These are phyloP conservation scores for Pinctada fucata DNA, from an alignment of 2,888 invertebrate species.

Conservation along the genomic window DNA sequence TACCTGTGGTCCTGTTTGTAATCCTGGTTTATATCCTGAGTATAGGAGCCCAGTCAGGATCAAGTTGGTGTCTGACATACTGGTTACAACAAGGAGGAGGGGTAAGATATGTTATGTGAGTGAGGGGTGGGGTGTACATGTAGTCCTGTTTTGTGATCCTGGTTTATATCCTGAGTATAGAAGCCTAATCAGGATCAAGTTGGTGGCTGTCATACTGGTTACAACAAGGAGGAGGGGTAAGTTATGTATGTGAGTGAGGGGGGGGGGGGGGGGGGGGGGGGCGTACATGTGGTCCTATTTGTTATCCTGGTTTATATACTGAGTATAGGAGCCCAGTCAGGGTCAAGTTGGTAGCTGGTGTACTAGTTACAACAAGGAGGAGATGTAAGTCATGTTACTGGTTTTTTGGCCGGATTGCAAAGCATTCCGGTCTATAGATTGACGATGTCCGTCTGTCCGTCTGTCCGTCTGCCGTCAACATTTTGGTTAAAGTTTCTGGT, in stretches of 20 bases:
- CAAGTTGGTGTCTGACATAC: conserved; percentile 81
- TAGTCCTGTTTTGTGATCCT: conserved; percentile 54
- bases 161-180: conserved; percentile 79
- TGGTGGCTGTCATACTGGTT: conserved; percentile 82
- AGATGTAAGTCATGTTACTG: conserved; percentile 67
- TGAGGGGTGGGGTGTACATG: conserved; percentile 70
- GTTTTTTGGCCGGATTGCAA: no score
- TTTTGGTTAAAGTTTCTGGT: no score
- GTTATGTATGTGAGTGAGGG: conserved; percentile 41
- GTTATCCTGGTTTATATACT: conserved; percentile 76
- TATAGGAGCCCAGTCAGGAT: conserved; percentile 80
- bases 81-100: conserved; percentile 80
- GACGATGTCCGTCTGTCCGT: no score
- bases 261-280: conserved; percentile 74
- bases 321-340: conserved; percentile 80
- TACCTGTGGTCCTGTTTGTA: conserved; percentile 48
- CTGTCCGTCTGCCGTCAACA: no score
- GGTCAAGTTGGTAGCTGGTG: conserved; percentile 81
- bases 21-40: conserved; percentile 78
- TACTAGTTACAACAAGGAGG: conserved; percentile 80
- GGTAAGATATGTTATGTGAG: conserved; percentile 59
- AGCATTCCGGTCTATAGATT: no score
- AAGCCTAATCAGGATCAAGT: conserved; percentile 80
- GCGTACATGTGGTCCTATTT: conserved; percentile 49
- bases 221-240: conserved; percentile 77